Base-by-base conservation (phyloP, 2,888 invertebrate genomes). In the Amaurobius ferox region DNA sequence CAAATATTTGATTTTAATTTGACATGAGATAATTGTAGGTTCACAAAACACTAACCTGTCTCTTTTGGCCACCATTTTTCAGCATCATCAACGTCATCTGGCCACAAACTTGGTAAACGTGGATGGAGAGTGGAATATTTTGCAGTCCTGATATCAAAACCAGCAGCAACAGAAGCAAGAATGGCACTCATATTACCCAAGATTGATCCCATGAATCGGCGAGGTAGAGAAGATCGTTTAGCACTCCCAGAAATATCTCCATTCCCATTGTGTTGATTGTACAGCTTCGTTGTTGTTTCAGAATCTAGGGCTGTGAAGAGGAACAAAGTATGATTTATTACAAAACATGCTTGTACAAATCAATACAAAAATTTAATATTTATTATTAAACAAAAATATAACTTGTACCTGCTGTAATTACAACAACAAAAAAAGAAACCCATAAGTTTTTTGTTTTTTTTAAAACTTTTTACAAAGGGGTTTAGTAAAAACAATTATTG, bases 141-240 rank as follows among this genome's bases (percentile, higher is more conserved):
- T 66, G 96, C 96, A 91, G 96, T 93, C 90, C 97, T 94, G 77
- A 98, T 95, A 93, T 98, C 98, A 91, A 96, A 97, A 0, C 98
- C 98, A 48, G 96, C 95, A 2, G 96, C 96, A 61, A 98, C 96
- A 28, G 97, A 95, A 1, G 97, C 97, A 90, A 98, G 92, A 92
- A 98, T 93, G 77, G 97, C 95, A 80, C 97, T 96, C 93, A 98
- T 96, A 91, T 97, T 97, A 93, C 96, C 97, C 88, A 98, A 93
- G 28, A 91, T 90, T 48, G 90, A 89, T 95, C 95, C 93, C 94
- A 93, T 92, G 39, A 90, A 90, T 77, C 91, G 91, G 44, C 89
- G 89, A 30, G 88, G 81, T 11, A 88, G 83, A 39, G 81, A 88
- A 16, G 87, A 80, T n/a, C 87, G 67, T 28, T 87, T 87, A 0